Conservation (phyloP, 2,888 invertebrate species). For the Drosophila neotestacea region DNA sequence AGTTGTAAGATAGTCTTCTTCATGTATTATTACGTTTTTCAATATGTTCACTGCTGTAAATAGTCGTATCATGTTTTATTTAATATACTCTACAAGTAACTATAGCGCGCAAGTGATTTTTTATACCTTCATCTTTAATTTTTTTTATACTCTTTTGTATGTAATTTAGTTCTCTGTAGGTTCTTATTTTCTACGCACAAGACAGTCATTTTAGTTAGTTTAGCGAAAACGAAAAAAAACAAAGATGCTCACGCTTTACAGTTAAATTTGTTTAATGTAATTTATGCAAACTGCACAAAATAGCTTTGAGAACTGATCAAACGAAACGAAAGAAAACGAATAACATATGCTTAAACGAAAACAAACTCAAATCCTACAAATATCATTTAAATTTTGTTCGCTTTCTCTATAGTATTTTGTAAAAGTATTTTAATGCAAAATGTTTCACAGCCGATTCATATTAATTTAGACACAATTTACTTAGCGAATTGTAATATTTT, state of each 20-base stretch:
- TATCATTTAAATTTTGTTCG: slow-evolving; percentile 53
- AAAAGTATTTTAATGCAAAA: slow-evolving; percentile 70
- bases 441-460: slow-evolving; percentile 65
- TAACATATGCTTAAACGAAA: slow-evolving; percentile 26
- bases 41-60: slow-evolving; percentile 74
- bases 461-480: slow-evolving; percentile 76
- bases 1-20: slow-evolving; percentile 64
- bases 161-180: slow-evolving; percentile 45
- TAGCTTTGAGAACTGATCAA: slow-evolving; percentile 70
- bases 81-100: slow-evolving; percentile 56
- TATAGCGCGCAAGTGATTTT: slow-evolving; percentile 67
- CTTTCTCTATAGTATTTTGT: slow-evolving; percentile 76
- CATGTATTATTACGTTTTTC: slow-evolving; percentile 72
- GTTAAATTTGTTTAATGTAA: slow-evolving; percentile 35
- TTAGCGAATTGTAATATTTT: slow-evolving; percentile 80
- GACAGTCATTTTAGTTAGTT: slow-evolving; percentile 74
- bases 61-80: slow-evolving; percentile 64
- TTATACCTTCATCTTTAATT: slow-evolving; percentile 41
- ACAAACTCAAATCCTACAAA: slow-evolving; percentile 13
- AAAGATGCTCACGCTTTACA: slow-evolving; percentile 71
- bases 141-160: slow-evolving; percentile 20
- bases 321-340: slow-evolving; percentile 32
- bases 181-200: slow-evolving; percentile 72
- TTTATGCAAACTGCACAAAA: slow-evolving; percentile 59
- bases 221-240: slow-evolving; percentile 48